These are phyloP conservation scores for Andinoacara biseriatus DNA, from an alignment of 2,113 vertebrate genomes.

Conservation along the genomic window DNA sequence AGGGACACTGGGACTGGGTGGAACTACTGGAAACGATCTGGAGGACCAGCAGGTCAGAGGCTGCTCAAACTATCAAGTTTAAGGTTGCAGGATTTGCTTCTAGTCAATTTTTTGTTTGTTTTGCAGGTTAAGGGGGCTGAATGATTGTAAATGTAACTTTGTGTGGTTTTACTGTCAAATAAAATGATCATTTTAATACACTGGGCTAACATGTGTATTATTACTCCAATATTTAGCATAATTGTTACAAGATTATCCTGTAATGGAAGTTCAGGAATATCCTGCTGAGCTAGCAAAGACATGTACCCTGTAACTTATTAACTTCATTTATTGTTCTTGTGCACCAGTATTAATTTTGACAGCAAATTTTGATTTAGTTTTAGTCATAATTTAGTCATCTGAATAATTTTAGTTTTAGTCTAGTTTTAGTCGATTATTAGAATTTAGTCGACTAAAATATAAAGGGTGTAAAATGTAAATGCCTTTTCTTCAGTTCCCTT, in stretches of 20 bases:
- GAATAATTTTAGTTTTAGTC: no score
- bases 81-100: no score
- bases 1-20: background rate
- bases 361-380: no score
- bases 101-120: background rate
- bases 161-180: background rate
- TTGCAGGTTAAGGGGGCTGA: background rate
- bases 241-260: background rate
- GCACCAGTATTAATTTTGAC: no score
- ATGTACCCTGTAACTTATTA: background rate
- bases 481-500: no score
- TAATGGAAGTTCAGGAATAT: background rate
- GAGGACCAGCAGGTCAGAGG: background rate
- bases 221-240: background rate
- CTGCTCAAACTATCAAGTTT: background rate
- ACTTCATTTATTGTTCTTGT: background rate
- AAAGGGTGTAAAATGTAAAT: no score
- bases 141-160: background rate
- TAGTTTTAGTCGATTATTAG: no score
- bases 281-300: background rate
- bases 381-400: no score
- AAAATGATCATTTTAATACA: background rate
- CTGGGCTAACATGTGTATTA: background rate
- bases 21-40: background rate
- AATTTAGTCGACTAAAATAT: no score